These are phyloP conservation scores for Drosophila lacteicornis DNA, from an alignment of 1,140 invertebrate genomes.

Conservation along the genomic window DNA sequence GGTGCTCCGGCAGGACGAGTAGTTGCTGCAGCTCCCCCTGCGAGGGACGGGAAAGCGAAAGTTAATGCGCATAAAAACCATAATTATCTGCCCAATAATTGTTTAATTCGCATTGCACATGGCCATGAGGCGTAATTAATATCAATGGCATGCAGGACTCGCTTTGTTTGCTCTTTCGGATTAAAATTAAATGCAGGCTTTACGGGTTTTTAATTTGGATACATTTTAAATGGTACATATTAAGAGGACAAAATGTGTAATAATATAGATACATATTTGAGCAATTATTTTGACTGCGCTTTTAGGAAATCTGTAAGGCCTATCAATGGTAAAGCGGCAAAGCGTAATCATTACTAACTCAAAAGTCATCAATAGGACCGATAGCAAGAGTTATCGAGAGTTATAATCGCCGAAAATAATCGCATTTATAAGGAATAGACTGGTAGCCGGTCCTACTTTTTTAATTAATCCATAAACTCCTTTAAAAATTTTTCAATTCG, in stretches of 20 bases:
- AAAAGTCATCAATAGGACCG: background rate
- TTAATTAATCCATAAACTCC: no score
- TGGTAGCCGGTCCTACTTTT: no score
- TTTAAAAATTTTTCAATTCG: no score
- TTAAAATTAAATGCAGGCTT: conserved; percentile 35
- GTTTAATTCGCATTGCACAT: conserved; percentile 41
- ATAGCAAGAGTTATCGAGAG: background rate
- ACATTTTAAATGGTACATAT: background rate
- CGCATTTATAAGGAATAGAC: no score
- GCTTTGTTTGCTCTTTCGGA: conserved; percentile 33
- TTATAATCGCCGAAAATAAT: background rate
- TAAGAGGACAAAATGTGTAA: no score
- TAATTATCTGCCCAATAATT: conserved; percentile 57
- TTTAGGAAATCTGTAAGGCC: background rate
- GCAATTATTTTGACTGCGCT: background rate
- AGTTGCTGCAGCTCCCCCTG: conserved; percentile 82
- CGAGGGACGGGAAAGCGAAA: conserved; percentile 24
- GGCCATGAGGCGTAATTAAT: conserved; percentile 53
- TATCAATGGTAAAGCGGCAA: background rate
- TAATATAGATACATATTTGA: background rate
- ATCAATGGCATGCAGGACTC: conserved; percentile 43
- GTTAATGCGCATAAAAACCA: conserved; percentile 31
- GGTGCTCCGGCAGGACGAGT: conserved; percentile 77
- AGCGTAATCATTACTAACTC: no score
- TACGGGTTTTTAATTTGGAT: background rate